A percentile compares a stretch with the other conserved stretches of the same genome.
Evolutionary conservation across 2,888 invertebrate genomes (phyloP).

Genomic region (Nipponacmea schrenckii): DNA sequence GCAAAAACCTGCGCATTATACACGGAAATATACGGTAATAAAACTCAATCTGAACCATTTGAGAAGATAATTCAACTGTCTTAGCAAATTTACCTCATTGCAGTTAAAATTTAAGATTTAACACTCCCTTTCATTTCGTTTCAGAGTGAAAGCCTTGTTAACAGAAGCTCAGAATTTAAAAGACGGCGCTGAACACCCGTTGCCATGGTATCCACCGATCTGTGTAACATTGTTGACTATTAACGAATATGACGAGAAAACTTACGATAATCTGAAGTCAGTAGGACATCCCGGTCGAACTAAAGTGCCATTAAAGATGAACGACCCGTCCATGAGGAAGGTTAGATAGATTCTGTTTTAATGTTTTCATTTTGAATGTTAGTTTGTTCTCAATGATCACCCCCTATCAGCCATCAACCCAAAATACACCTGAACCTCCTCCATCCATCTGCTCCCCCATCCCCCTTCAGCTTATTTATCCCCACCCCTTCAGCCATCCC

Average conservation of each 20-base stretch:
- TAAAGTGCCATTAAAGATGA: conserved; percentile 57
- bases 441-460: too few species aligned
- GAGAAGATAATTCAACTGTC: not conserved
- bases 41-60: too few species aligned
- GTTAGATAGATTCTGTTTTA: conserved; percentile 33
- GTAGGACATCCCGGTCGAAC: conserved; percentile 57
- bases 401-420: too few species aligned
- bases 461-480: too few species aligned
- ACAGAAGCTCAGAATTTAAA: conserved; percentile 76
- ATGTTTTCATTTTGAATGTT: not conserved
- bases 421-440: too few species aligned
- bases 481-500: too few species aligned
- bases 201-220: conserved; percentile 83
- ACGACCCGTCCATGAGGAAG: conserved; percentile 58
- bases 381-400: too few species aligned
- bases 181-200: conserved; percentile 74
- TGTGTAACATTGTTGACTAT: conserved; percentile 70
- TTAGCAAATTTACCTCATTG: not conserved
- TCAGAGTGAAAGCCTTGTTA: conserved; percentile 71
- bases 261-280: conserved; percentile 62
- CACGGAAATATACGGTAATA: too few species aligned
- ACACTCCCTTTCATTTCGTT: conserved; percentile 18
- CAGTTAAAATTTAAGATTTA: too few species aligned
- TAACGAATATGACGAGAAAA: conserved; percentile 49
- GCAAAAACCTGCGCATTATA: too few species aligned